These are phyloP conservation scores for Osmerus eperlanus DNA, from an alignment of 2,113 vertebrate genomes.

Conservation along the genomic window DNA sequence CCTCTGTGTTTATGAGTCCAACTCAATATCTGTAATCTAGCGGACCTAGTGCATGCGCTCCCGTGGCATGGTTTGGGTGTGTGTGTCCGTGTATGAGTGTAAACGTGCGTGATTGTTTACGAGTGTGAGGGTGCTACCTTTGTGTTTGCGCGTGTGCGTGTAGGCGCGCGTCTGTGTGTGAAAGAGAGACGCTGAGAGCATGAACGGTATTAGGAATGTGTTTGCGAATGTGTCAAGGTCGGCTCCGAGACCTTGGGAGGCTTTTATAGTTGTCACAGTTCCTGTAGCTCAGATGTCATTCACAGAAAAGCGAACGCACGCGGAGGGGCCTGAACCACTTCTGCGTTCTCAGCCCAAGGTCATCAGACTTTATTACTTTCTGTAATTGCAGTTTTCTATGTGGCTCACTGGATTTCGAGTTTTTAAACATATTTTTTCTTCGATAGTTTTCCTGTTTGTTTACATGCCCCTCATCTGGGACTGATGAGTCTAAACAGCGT, in stretches of 20 bases:
- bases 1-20: conserved; percentile 37
- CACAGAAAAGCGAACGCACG: conserved; percentile 16
- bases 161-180: no score
- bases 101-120: background rate
- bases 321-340: conserved; percentile 21
- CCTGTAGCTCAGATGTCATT: conserved; percentile 22
- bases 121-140: background rate
- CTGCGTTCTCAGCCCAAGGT: conserved; percentile 30
- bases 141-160: background rate
- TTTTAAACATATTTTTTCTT: conserved; percentile 3
- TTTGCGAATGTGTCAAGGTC: conserved; percentile 32
- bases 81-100: background rate
- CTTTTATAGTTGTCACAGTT: conserved; percentile 16
- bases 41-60: conserved; percentile 18
- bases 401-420: conserved; percentile 16
- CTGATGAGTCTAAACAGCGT: conserved; percentile 18
- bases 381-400: conserved; percentile 24
- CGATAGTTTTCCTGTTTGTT: background rate
- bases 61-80: conserved; percentile 1
- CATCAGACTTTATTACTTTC: conserved; percentile 26
- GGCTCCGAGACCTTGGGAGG: conserved; percentile 12
- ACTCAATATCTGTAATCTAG: conserved; percentile 29
- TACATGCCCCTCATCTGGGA: conserved; percentile 17
- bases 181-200: background rate
- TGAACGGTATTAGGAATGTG: conserved; percentile 30